Conservation (phyloP, 1,140 invertebrate genomes). For the Aphidius gifuensis region DNA sequence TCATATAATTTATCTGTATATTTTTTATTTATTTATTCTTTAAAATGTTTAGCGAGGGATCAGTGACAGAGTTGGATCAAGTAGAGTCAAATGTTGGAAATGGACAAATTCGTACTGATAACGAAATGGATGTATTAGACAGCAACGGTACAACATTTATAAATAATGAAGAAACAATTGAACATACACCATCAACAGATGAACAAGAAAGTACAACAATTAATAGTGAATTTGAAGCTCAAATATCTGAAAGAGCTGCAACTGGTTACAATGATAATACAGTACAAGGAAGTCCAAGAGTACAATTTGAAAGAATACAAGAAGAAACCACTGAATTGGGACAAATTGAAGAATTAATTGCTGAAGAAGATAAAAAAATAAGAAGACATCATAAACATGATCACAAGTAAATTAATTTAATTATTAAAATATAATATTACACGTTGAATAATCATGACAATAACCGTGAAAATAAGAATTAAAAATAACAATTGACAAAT, state of each 20-base stretch:
- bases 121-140: slow-evolving; percentile 34
- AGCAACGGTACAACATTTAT: slow-evolving; percentile 32
- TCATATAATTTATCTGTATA: slow-evolving; percentile 12
- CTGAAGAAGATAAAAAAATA: slow-evolving; percentile 42
- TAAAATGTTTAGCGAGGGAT: slow-evolving; percentile 42
- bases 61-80: slow-evolving; percentile 35
- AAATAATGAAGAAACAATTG: slow-evolving; percentile 25
- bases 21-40: slow-evolving; percentile 13
- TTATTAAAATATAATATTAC: not conserved
- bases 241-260: slow-evolving; percentile 52
- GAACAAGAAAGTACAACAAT: slow-evolving; percentile 20
- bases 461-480: too few species aligned
- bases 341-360: slow-evolving; percentile 25
- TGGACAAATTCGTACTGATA: slow-evolving; percentile 23
- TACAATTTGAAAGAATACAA: slow-evolving; percentile 52
- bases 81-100: slow-evolving; percentile 28
- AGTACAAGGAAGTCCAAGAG: slow-evolving; percentile 45
- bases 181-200: slow-evolving; percentile 17
- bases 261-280: slow-evolving; percentile 42
- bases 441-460: not conserved
- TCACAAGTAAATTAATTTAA: slow-evolving; percentile 42
- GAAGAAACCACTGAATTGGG: slow-evolving; percentile 38
- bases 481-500: slow-evolving; percentile 15
- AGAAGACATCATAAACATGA: slow-evolving; percentile 50
- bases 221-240: slow-evolving; percentile 50